phyloP scores from a whole-genome alignment of 2,797 vertebrate genomes.

The Lophius americanus region DNA sequence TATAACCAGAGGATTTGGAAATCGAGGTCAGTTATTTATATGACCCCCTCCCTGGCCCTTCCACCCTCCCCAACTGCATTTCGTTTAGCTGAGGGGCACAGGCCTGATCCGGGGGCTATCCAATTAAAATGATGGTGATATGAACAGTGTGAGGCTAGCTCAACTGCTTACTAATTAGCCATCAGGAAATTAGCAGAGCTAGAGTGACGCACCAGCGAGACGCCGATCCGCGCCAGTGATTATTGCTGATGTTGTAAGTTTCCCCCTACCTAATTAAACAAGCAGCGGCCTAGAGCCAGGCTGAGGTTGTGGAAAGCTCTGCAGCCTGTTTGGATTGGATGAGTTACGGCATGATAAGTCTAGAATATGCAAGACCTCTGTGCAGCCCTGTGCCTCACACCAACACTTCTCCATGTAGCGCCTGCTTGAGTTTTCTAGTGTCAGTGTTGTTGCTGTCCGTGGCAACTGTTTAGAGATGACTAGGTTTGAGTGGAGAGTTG shows the following conservation, averaged over 20 bases:
- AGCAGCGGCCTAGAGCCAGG: slow-evolving; percentile 9
- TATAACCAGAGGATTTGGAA: slow-evolving; percentile 45
- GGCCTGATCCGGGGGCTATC: slow-evolving; percentile 44
- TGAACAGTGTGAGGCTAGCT: slow-evolving; percentile 20
- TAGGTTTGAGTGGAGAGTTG: background rate
- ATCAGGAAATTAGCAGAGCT: slow-evolving; percentile 55
- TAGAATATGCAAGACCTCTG: slow-evolving; percentile 4
- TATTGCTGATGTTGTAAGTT: slow-evolving; percentile 56
- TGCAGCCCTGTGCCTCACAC: background rate
- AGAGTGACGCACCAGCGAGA: slow-evolving; percentile 46
- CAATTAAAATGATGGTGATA: slow-evolving; percentile 63
- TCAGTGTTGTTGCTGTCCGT: background rate
- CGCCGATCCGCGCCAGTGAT: slow-evolving; percentile 48
- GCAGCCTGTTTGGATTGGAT: slow-evolving; percentile 27
- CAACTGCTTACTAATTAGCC: slow-evolving; percentile 67
- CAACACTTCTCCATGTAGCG: background rate
- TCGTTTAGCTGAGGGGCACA: slow-evolving; percentile 22
- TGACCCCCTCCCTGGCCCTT: slow-evolving; percentile 6
- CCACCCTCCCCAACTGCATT: slow-evolving; percentile 11
- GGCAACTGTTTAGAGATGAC: slow-evolving; percentile 1
- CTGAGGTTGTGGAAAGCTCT: slow-evolving; percentile 34
- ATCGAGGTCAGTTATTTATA: slow-evolving; percentile 74
- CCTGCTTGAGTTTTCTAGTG: background rate
- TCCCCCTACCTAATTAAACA: slow-evolving; percentile 57
- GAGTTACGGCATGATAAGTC: slow-evolving; percentile 10